Base-by-base conservation (phyloP, 1,140 invertebrate species). In the Agrilus planipennis region DNA sequence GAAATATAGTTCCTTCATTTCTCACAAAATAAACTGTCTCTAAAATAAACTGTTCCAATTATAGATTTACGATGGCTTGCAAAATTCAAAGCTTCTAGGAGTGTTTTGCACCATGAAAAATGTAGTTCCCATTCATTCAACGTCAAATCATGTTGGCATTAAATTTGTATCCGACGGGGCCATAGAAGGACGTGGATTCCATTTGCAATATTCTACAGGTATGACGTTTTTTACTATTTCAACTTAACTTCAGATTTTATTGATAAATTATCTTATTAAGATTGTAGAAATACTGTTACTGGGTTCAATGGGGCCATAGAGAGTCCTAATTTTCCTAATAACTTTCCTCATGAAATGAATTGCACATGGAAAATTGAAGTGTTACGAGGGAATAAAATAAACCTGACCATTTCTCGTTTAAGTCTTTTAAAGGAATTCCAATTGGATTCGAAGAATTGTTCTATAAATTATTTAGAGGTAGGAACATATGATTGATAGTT, bases 311-410 rank as follows among this genome's bases (percentile, higher is more conserved):
- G 84, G 1, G 72, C 81, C 0, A 77, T 90, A 21, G 76, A 78
- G 49, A 86, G 82, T 34, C 85, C 85, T 1, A 77, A 79, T 44
- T 88, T 79, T 58, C 84, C 86, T 0, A 57, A 70, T 32, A 57
- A 57, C 4, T 86, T 84, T 63, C 71, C 72, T 3, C 48, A 65
- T 3, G 54, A 64, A 31, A 54, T 66, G 1, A 65, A 77, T 43
- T 94, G 90, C 57, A 63, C 70, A 9, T 91, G 87, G 87, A 71
- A 67, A 10, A 81, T 91, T 23, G 66, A 65, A 4, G 80, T 75
- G 1, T 67, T 73, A 0, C 59, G 64, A 34, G 84, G 84, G 2
- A 82, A 84, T 50, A 76, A 68, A 54, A 70, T 91, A 1, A 76
- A 80, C 38, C 56, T 89, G 1, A 77, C 72, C 2, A 79, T 91